Evolutionary conservation across 2,797 vertebrate species (phyloP).

Genomic region (Hemitrygon akajei): DNA sequence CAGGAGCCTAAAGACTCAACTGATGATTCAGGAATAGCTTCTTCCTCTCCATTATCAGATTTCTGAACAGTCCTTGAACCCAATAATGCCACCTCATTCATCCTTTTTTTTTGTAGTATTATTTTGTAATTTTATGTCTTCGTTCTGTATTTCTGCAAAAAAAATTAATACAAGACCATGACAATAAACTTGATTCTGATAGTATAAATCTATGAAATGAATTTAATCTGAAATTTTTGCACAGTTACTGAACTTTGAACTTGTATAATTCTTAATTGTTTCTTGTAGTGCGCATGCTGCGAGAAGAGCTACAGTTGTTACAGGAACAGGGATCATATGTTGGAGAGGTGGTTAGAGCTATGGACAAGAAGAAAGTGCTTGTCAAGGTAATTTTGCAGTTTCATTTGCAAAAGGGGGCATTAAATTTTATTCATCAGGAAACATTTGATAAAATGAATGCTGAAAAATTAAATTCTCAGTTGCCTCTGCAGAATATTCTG

Average conservation of each 20-base stretch:
- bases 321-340: slow-evolving; percentile 98
- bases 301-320: slow-evolving; percentile 90
- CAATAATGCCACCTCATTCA: too few species aligned
- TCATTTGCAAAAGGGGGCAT: neutral
- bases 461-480: neutral
- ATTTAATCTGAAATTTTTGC: neutral
- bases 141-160: too few species aligned
- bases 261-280: slow-evolving; percentile 8
- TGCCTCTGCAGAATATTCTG: neutral
- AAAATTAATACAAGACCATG: too few species aligned
- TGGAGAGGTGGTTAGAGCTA: slow-evolving; percentile 92
- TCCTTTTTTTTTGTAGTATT: too few species aligned
- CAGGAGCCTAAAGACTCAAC: too few species aligned
- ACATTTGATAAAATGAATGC: neutral
- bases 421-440: neutral
- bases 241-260: neutral
- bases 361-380: slow-evolving; percentile 98
- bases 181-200: too few species aligned
- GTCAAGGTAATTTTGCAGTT: slow-evolving; percentile 73
- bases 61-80: too few species aligned
- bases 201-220: neutral
- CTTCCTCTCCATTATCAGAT: too few species aligned
- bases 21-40: too few species aligned
- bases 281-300: slow-evolving; percentile 76
- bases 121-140: too few species aligned